Conservation (phyloP, 2,888 invertebrate species). For the Pocota personata region DNA sequence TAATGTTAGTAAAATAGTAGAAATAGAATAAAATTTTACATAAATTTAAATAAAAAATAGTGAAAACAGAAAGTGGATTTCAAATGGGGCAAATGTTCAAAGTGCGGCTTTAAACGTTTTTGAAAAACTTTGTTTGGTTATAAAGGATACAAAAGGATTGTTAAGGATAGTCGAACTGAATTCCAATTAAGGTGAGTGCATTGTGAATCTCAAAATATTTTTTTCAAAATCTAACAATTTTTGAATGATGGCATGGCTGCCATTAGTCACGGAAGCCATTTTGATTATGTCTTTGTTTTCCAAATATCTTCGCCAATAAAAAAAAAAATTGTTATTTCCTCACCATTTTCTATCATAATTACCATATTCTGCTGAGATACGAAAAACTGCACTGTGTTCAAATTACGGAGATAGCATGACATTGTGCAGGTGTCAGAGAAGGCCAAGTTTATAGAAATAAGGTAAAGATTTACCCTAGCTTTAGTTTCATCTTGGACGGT, state of each 20-base stretch:
- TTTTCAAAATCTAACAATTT: too few relatives aligned
- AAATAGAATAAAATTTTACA: background rate
- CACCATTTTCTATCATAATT: too few relatives aligned
- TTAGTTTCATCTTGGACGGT: too few relatives aligned
- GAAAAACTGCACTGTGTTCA: too few relatives aligned
- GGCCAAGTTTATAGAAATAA: too few relatives aligned
- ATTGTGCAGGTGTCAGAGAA: too few relatives aligned
- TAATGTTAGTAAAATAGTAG: conserved; percentile 1
- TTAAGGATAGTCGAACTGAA: background rate
- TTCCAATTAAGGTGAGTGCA: background rate
- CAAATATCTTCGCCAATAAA: too few relatives aligned
- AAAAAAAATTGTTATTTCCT: too few relatives aligned
- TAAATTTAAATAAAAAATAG: background rate
- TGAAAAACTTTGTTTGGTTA: background rate
- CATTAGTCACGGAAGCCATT: background rate
- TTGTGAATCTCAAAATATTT: background rate
- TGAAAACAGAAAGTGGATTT: background rate
- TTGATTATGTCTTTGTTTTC: background rate
- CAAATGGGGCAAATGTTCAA: background rate
- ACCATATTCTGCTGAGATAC: too few relatives aligned
- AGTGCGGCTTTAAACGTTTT: background rate
- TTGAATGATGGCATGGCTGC: background rate
- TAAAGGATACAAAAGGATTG: conserved; percentile 19
- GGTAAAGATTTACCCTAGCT: too few relatives aligned
- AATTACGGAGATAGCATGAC: too few relatives aligned